These are phyloP conservation scores for Plemyria rubiginata DNA, from an alignment of 2,888 invertebrate species.

Conservation along the genomic window DNA sequence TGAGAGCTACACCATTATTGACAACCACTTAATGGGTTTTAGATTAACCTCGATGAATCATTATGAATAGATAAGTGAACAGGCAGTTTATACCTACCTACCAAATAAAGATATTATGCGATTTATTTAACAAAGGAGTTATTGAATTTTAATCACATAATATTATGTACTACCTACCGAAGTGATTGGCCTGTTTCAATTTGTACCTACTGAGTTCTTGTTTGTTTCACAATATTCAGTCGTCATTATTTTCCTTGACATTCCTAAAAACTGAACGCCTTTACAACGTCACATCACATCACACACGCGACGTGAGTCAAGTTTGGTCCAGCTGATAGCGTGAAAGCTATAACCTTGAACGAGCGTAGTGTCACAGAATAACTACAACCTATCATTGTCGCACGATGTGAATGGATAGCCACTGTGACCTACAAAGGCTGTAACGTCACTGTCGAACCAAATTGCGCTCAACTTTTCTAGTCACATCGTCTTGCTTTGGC, in stretches of 20 bases:
- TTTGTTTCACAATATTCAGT: conserved; percentile 3
- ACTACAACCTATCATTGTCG: conserved; percentile 12
- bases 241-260: conserved; percentile 21
- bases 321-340: conserved; percentile 56
- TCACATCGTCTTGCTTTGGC: neutral
- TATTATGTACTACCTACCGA: too few relatives aligned
- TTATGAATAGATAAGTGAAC: neutral
- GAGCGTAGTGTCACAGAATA: conserved; percentile 50
- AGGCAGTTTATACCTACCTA: neutral
- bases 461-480: neutral
- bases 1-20: too few relatives aligned
- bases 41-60: conserved; percentile 5
- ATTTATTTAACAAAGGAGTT: neutral
- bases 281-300: conserved; percentile 15
- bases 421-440: conserved; percentile 61
- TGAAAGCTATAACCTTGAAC: conserved; percentile 76
- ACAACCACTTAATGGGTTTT: conserved; percentile 6
- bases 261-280: conserved; percentile 18
- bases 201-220: neutral
- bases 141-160: neutral
- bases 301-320: neutral
- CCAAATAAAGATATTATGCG: neutral
- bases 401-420: conserved; percentile 64
- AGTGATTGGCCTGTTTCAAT: neutral
- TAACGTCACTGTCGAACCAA: conserved; percentile 48